A percentile compares a stretch with the other conserved stretches of the same genome.
These are phyloP conservation scores for Polymixis flavicincta DNA, from an alignment of 2,888 invertebrate genomes.

Conservation along the genomic window DNA sequence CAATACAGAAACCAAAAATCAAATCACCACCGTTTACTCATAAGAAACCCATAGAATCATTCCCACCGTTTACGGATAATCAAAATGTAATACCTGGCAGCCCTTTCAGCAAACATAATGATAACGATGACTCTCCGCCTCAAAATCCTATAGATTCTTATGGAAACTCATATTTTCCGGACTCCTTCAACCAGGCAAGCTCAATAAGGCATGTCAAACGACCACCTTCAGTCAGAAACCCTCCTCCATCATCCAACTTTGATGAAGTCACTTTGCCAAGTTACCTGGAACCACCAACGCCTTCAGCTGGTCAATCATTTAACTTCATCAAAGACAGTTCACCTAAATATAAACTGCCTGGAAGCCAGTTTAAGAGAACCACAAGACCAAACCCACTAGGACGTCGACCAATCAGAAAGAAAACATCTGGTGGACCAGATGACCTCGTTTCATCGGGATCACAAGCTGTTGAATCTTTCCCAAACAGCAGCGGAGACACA, in stretches of 20 bases:
- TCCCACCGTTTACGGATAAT: constrained; percentile 69
- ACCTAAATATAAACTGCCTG: constrained; percentile 80
- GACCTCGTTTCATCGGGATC: constrained; percentile 86
- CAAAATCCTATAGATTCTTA: constrained; percentile 84
- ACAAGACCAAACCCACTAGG: constrained; percentile 81
- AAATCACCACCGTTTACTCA: constrained; percentile 81
- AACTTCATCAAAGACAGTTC: constrained; percentile 80
- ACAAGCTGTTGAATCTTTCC: constrained; percentile 80
- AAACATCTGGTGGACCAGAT: constrained; percentile 82
- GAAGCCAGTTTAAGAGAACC: constrained; percentile 82
- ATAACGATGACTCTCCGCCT: constrained; percentile 78
- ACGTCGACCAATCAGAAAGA: constrained; percentile 86
- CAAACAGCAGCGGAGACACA: constrained; percentile 76
- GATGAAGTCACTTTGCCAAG: constrained; percentile 85
- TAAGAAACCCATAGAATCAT: constrained; percentile 81
- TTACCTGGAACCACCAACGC: constrained; percentile 87
- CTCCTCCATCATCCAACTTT: constrained; percentile 68
- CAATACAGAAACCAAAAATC: constrained; percentile 80
- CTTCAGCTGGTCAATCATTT: constrained; percentile 81
- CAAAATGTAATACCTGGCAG: constrained; percentile 84
- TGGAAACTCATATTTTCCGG: constrained; percentile 85
- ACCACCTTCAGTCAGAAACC: constrained; percentile 76
- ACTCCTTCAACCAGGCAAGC: constrained; percentile 86
- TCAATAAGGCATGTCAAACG: constrained; percentile 84
- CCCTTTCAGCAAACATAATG: constrained; percentile 78